These are phyloP conservation scores for Lysandra bellargus DNA, from an alignment of 2,888 invertebrate species.

Conservation along the genomic window DNA sequence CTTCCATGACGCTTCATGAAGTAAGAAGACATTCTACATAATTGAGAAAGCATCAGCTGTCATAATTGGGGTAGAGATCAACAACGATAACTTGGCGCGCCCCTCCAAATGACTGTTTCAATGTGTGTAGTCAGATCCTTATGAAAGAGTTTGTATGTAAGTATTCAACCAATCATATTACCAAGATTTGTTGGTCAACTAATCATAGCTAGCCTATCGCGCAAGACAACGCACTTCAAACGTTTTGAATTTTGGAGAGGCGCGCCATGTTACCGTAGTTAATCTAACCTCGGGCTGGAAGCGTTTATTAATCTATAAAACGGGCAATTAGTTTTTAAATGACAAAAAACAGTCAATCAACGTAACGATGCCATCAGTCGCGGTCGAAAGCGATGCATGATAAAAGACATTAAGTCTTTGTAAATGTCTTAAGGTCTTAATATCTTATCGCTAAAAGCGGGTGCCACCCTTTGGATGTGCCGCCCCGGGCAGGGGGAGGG, in stretches of 20 bases:
- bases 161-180: too few relatives aligned
- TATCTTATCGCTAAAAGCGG: constrained; percentile 64
- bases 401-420: constrained; percentile 59
- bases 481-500: constrained; percentile 45
- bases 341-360: constrained; percentile 48
- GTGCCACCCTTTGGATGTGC: constrained; percentile 62
- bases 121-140: too few relatives aligned
- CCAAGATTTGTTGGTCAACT: too few relatives aligned
- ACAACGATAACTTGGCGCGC: too few relatives aligned
- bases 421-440: constrained; percentile 65
- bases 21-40: background rate
- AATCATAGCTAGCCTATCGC: too few relatives aligned
- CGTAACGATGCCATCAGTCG: constrained; percentile 53
- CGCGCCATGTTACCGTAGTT: too few relatives aligned
- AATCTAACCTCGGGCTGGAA: background rate
- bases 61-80: background rate
- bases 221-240: too few relatives aligned
- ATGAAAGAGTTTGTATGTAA: too few relatives aligned
- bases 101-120: too few relatives aligned
- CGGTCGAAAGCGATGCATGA: constrained; percentile 55
- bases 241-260: too few relatives aligned
- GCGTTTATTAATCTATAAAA: constrained; percentile 32
- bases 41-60: background rate
- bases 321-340: constrained; percentile 48
- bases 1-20: background rate